These are phyloP conservation scores for Drosophila bocki DNA, from an alignment of 1,140 invertebrate species.

Conservation along the genomic window DNA sequence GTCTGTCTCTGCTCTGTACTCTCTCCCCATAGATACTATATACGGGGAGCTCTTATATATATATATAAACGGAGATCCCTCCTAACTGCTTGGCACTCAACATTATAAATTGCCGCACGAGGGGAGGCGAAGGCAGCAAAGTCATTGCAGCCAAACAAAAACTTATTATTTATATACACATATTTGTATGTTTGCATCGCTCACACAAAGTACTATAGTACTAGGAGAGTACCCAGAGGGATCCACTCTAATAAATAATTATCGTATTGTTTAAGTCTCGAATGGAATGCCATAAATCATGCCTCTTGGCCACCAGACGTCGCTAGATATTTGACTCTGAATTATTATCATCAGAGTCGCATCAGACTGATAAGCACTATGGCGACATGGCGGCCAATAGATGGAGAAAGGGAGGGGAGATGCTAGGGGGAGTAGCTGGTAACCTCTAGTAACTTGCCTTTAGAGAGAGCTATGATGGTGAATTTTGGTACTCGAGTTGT, in stretches of 20 bases:
- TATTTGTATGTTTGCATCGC: constrained; percentile 40
- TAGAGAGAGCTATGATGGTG: neutral
- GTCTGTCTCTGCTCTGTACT: constrained; percentile 36
- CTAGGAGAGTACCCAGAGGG: constrained; percentile 12
- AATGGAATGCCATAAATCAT: constrained; percentile 69
- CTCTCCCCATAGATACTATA: constrained; percentile 10
- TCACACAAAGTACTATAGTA: constrained; percentile 27
- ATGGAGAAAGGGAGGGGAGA: neutral
- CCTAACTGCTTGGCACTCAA: constrained; percentile 59
- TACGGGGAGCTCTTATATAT: constrained; percentile 15
- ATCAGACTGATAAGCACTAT: constrained; percentile 60
- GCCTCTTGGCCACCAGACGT: constrained; percentile 44
- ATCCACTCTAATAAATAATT: constrained; percentile 61
- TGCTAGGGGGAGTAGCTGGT: neutral
- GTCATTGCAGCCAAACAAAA: constrained; percentile 64
- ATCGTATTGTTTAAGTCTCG: constrained; percentile 69
- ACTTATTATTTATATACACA: constrained; percentile 60
- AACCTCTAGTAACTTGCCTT: constrained; percentile 22
- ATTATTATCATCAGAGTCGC: constrained; percentile 59
- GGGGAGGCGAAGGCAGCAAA: constrained; percentile 20
- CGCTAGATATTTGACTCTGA: constrained; percentile 64
- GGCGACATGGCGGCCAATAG: constrained; percentile 38
- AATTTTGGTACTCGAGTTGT: neutral
- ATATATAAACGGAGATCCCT: constrained; percentile 26
- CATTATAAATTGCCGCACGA: constrained; percentile 60